Percentiles rank a stretch among this genome's conserved stretches.
Conservation (phyloP, 2,113 vertebrate species). For the Caranx melampygus region DNA sequence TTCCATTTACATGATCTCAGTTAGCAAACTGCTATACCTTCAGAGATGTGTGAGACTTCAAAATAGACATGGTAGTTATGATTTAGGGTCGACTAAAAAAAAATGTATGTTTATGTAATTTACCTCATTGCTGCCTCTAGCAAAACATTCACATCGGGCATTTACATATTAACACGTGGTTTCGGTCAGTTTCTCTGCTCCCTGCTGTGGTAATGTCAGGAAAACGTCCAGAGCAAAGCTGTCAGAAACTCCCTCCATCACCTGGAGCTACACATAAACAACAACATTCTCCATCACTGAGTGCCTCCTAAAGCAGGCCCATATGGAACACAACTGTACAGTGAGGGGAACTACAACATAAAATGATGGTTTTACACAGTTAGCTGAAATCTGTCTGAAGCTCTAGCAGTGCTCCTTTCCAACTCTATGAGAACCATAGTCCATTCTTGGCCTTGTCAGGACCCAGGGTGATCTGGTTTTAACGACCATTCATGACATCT, state of each 20-base stretch:
- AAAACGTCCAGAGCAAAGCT: too few species aligned
- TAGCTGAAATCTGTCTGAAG: background rate
- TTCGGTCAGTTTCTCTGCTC: background rate
- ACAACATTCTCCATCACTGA: too few species aligned
- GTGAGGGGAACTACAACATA: background rate
- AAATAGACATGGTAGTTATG: background rate
- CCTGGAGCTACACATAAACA: too few species aligned
- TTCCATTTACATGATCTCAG: constrained; percentile 10
- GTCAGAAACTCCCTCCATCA: too few species aligned
- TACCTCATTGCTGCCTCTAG: constrained; percentile 9
- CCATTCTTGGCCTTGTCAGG: background rate
- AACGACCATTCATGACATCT: background rate
- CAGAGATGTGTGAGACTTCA: background rate
- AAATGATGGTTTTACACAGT: background rate
- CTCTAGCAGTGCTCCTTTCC: background rate
- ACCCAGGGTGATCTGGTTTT: background rate
- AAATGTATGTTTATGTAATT: background rate
- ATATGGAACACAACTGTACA: constrained; percentile 8
- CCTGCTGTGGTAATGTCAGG: background rate
- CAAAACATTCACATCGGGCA: constrained; percentile 39
- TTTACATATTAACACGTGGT: constrained; percentile 42
- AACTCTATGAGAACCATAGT: background rate
- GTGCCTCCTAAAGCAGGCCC: background rate
- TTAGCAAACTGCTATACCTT: background rate
- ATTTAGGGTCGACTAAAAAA: constrained; percentile 13